Evolutionary conservation across 2,797 vertebrate genomes (phyloP).

Genomic region (Danionella dracula): DNA sequence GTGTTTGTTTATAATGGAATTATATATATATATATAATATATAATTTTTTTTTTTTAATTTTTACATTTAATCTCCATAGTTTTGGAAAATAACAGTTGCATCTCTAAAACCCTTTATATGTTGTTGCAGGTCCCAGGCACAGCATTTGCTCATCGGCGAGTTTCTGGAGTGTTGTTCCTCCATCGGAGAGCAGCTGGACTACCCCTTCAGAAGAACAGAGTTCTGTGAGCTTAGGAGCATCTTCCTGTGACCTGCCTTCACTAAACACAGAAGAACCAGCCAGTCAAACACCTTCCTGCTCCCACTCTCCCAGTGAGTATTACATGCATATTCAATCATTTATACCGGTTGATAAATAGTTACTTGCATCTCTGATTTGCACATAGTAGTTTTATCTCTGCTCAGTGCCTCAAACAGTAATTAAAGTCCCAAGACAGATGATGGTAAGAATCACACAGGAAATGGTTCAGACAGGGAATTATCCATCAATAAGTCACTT

Average conservation of each 20-base stretch:
- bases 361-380: not conserved
- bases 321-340: no score
- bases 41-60: no score
- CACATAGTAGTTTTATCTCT: no score
- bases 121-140: conserved; percentile 40
- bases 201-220: conserved; percentile 60
- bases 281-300: conserved; percentile 62
- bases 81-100: no score
- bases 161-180: conserved; percentile 60
- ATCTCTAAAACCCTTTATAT: not conserved
- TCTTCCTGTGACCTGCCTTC: conserved; percentile 74
- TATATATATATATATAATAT: no score
- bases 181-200: conserved; percentile 77
- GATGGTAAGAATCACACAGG: not conserved
- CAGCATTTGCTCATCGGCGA: conserved; percentile 60
- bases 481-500: conserved; percentile 31
- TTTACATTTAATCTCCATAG: not conserved
- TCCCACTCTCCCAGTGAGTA: conserved; percentile 74
- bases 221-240: conserved; percentile 63
- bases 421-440: conserved; percentile 17
- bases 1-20: no score
- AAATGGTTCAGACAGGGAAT: conserved; percentile 10
- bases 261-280: conserved; percentile 63
- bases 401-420: conserved; percentile 30
- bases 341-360: no score